Conservation (phyloP, 2,797 vertebrate genomes). For the Melanotaenia maccullochi region DNA sequence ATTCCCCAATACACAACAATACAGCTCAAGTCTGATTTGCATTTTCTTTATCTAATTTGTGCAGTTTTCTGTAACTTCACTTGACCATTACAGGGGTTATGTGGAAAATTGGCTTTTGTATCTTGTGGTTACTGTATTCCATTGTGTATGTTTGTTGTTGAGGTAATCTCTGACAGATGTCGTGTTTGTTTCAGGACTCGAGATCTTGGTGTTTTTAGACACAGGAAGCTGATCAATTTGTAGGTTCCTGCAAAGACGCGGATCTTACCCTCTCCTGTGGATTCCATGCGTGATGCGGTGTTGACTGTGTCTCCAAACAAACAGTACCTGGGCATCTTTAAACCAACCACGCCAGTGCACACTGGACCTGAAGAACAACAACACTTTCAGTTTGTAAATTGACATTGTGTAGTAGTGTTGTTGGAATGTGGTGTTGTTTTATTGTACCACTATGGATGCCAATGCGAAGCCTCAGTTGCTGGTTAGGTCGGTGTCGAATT, state of each 20-base stretch:
- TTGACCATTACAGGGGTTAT: neutral
- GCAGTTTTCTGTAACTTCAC: neutral
- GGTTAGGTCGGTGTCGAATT: constrained; percentile 87
- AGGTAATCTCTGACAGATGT: neutral
- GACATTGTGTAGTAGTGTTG: neutral
- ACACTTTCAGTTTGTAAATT: neutral
- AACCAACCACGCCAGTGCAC: constrained; percentile 82
- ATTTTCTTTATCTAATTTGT: neutral
- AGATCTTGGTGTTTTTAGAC: neutral
- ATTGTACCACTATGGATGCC: constrained; percentile 88
- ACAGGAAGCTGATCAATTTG: neutral
- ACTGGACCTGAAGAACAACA: constrained; percentile 74
- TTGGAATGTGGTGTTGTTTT: neutral
- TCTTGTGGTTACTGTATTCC: neutral
- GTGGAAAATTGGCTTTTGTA: neutral
- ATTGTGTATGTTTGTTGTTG: neutral
- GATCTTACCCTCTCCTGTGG: constrained; percentile 77
- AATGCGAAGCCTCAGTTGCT: constrained; percentile 88
- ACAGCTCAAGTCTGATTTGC: neutral
- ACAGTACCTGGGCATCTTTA: constrained; percentile 86
- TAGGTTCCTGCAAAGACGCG: neutral
- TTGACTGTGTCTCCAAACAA: constrained; percentile 85
- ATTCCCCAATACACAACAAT: too few species aligned
- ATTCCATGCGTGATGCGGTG: constrained; percentile 84
- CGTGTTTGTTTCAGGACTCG: neutral